Evolutionary conservation across 2,888 invertebrate species (phyloP).

Genomic region (Cantharis rufa): DNA sequence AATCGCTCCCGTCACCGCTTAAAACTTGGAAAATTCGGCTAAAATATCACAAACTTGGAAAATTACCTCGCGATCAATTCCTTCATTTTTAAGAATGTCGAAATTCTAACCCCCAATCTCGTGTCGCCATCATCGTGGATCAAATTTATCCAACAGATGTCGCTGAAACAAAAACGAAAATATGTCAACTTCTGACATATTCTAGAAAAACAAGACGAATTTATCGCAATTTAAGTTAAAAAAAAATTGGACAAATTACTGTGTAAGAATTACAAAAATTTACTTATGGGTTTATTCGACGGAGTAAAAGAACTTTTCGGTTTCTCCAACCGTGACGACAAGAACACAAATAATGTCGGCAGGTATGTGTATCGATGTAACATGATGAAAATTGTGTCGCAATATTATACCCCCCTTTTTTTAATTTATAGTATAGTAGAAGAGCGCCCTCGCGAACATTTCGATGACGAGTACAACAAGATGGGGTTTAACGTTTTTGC

Average conservation of each 20-base stretch:
- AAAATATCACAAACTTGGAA: background rate
- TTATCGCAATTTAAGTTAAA: background rate
- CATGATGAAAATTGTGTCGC: background rate
- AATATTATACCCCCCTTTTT: background rate
- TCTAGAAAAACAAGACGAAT: background rate
- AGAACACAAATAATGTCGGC: background rate
- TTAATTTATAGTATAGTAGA: background rate
- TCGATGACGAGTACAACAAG: conserved; percentile 10
- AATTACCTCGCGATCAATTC: background rate
- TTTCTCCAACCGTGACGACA: background rate
- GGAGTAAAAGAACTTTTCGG: background rate
- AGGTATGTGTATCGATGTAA: background rate
- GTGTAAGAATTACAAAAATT: background rate
- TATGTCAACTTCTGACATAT: background rate
- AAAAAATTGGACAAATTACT: background rate
- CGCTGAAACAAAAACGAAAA: background rate
- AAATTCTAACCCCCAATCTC: background rate
- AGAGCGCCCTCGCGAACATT: background rate
- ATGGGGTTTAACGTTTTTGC: conserved; percentile 60
- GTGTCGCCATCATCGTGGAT: background rate
- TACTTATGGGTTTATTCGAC: background rate
- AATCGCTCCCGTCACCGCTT: background rate
- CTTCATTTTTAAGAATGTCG: background rate
- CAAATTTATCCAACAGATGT: background rate
- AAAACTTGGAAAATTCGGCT: background rate